These are phyloP conservation scores for Hedya salicella DNA, from an alignment of 2,888 invertebrate genomes.

Conservation along the genomic window DNA sequence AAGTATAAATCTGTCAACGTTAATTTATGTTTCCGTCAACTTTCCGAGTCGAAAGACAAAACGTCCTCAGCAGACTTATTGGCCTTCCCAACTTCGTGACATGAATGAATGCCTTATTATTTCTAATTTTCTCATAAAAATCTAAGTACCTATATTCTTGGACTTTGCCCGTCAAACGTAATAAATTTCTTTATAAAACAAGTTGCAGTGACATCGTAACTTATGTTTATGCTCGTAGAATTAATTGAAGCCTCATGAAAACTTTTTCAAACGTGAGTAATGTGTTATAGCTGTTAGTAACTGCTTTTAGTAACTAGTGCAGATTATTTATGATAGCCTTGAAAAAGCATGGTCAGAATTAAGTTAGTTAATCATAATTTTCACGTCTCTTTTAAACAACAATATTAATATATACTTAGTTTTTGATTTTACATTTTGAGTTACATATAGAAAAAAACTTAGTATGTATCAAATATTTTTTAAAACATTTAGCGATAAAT, in stretches of 20 bases:
- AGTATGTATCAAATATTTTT: too few species aligned
- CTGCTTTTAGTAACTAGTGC: too few species aligned
- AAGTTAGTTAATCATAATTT: too few species aligned
- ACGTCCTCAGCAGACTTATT: not conserved
- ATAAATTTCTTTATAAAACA: constrained; percentile 7
- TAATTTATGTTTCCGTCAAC: not conserved
- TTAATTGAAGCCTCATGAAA: not conserved
- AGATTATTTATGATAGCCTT: too few species aligned
- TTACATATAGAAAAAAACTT: too few species aligned
- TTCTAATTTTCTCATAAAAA: constrained; percentile 16
- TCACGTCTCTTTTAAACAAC: too few species aligned
- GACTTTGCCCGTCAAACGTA: not conserved
- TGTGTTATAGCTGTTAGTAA: too few species aligned
- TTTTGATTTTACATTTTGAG: too few species aligned
- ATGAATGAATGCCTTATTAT: constrained; percentile 8
- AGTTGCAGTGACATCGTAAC: not conserved
- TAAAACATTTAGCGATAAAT: too few species aligned
- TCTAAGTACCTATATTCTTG: not conserved
- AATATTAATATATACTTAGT: too few species aligned
- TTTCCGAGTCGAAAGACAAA: constrained; percentile 5
- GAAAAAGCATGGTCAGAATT: too few species aligned
- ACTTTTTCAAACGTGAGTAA: too few species aligned
- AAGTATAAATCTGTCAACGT: constrained; percentile 10
- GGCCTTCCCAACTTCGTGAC: constrained; percentile 10
- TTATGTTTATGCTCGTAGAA: not conserved